Evolutionary conservation across 2,888 invertebrate genomes (phyloP).

Genomic region (Halocaridina rubra): DNA sequence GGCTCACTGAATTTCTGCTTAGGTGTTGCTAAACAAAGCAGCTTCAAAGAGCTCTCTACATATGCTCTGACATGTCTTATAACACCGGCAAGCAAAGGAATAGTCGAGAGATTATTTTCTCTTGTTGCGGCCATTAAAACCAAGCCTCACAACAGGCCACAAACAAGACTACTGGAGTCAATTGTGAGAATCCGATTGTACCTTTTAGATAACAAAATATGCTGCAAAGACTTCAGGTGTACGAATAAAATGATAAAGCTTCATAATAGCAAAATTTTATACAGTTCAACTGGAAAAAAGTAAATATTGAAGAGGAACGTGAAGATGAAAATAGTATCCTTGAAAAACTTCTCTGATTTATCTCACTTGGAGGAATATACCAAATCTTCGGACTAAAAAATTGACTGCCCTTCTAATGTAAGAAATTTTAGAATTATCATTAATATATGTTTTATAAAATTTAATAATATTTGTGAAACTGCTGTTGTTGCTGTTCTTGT

Average conservation of each 20-base stretch:
- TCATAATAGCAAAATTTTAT: background rate
- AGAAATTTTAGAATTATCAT: background rate
- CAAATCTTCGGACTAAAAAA: background rate
- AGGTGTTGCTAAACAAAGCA: background rate
- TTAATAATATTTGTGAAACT: background rate
- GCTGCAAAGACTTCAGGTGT: background rate
- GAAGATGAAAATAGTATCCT: background rate
- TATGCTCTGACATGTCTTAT: too few species aligned
- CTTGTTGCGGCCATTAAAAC: background rate
- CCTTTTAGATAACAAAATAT: background rate
- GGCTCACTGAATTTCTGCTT: background rate
- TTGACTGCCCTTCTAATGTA: background rate
- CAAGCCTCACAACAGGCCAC: background rate
- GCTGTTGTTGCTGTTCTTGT: background rate
- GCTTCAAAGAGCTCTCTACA: background rate
- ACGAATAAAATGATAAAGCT: background rate
- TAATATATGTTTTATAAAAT: background rate
- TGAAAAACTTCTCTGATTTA: background rate
- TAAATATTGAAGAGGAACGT: background rate
- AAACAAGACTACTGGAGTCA: background rate
- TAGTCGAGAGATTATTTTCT: background rate
- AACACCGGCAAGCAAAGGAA: background rate
- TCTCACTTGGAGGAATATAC: background rate
- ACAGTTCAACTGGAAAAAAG: background rate
- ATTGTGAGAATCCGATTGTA: background rate